Evolutionary conservation across 2,888 invertebrate genomes (phyloP).

Genomic region (Epinotia nisella): DNA sequence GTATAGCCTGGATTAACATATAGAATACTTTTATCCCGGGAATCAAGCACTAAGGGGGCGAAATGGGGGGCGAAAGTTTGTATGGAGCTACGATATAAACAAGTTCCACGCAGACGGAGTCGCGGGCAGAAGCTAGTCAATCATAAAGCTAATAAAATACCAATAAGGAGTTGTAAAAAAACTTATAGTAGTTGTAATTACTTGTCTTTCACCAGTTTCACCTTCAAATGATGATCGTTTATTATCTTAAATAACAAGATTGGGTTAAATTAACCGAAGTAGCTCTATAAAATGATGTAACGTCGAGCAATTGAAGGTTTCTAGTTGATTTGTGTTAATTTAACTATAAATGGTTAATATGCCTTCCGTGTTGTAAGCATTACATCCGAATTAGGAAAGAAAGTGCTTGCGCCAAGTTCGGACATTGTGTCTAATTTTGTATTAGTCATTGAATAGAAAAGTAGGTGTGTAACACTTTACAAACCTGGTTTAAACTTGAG

Average conservation of each 20-base stretch:
- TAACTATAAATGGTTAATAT: too few species aligned
- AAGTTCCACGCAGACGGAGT: too few species aligned
- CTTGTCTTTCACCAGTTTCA: too few species aligned
- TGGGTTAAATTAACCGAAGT: not conserved
- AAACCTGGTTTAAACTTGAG: too few species aligned
- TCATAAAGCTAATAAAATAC: not conserved
- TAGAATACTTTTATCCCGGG: too few species aligned
- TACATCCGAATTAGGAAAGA: not conserved
- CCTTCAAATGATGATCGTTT: conserved; percentile 13
- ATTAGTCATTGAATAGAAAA: not conserved
- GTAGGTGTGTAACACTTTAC: too few species aligned
- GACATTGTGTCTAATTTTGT: not conserved
- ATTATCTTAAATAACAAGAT: not conserved
- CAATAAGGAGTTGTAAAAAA: not conserved
- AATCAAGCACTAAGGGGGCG: too few species aligned
- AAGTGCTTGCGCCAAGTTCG: not conserved
- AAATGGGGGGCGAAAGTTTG: too few species aligned
- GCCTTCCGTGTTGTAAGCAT: not conserved
- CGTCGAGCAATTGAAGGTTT: not conserved
- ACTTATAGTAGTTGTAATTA: not conserved
- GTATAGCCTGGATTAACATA: too few species aligned
- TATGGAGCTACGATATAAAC: too few species aligned
- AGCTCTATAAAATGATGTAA: not conserved
- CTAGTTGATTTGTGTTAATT: too few species aligned
- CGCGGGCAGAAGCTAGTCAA: too few species aligned